Evolutionary conservation across 23 tunicate genomes (phyloP), one percentile per base, ranked within the genome.

Genomic region (Aplidium turbinatum): DNA sequence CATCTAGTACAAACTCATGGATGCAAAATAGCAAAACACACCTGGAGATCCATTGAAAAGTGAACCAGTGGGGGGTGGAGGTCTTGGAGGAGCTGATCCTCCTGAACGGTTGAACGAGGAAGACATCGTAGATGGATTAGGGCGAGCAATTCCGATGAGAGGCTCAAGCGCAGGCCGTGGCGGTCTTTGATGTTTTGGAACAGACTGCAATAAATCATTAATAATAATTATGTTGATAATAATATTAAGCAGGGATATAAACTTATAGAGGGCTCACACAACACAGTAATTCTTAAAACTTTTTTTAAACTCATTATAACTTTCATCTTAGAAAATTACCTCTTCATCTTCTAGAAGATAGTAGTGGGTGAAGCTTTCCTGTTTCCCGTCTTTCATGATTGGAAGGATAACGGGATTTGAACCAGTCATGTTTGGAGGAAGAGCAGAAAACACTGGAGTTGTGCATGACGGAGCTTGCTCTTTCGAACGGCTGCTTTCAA

Each of bases 301-400:
- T 42, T 9, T 9, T 42, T 42, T 42, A 9, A 42, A 16, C 50
- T 42, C 16, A 42, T 42, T 42, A 9, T 16, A 42, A 42, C 13
- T 42, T 42, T 9, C 16, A 16, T 9, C 16, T 42, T 9, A 42
- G 13, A 42, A 42, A 35, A 52, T 68, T 48, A 85, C 96, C 79
- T 75, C 81, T 19, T 84, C 77, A 3, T 91, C 84, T 13, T 85
- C 85, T 9, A 91, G 46, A 3, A 91, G 75, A 48, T 78, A 91
- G 46, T 91, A 91, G 47, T 91, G 97, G 0, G 97, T 91, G 63
- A 45, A 52, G 60, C 87, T 80, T 18, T 71, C 81, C 52, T 91
- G 90, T 36, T 78, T 74, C 38, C 97, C 97, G 58, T 91, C 91
- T 58, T 73, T 78, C 85, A 91, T 84, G 4, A 84, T 79, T 22